These are phyloP conservation scores for Lethrus apterus DNA, from an alignment of 1,140 invertebrate species.

Conservation along the genomic window DNA sequence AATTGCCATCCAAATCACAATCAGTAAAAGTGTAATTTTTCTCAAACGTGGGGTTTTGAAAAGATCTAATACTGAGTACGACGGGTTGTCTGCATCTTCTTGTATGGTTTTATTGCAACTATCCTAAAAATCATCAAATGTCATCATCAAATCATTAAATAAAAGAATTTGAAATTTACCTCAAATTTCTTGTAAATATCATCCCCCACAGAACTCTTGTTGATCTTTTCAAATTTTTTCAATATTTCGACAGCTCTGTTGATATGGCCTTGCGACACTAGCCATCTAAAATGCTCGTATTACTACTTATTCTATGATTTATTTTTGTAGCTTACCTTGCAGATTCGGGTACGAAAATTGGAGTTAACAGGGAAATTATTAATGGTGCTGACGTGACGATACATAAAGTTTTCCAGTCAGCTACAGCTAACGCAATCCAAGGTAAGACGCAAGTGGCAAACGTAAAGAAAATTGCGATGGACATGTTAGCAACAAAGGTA, in stretches of 20 bases:
- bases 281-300: slow-evolving; percentile 53
- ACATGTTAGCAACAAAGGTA: slow-evolving; percentile 84
- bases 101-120: slow-evolving; percentile 55
- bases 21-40: slow-evolving; percentile 63
- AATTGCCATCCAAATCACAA: slow-evolving; percentile 79
- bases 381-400: slow-evolving; percentile 70
- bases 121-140: slow-evolving; percentile 44
- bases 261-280: slow-evolving; percentile 72
- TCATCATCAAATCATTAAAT: slow-evolving; percentile 1
- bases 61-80: slow-evolving; percentile 69
- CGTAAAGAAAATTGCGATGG: slow-evolving; percentile 82
- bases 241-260: slow-evolving; percentile 71
- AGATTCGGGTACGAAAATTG: slow-evolving; percentile 73
- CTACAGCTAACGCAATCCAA: slow-evolving; percentile 71
- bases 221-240: slow-evolving; percentile 70
- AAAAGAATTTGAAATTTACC: slow-evolving; percentile 1
- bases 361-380: slow-evolving; percentile 57
- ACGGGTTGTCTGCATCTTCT: slow-evolving; percentile 57
- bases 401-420: slow-evolving; percentile 67
- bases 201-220: slow-evolving; percentile 64
- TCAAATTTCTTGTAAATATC: slow-evolving; percentile 64
- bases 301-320: slow-evolving; percentile 9
- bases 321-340: slow-evolving; percentile 48
- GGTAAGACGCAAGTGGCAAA: slow-evolving; percentile 67
- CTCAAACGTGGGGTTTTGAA: slow-evolving; percentile 66